A percentile compares a stretch with the other conserved stretches of the same genome.
phyloP scores from a whole-genome alignment of 1,140 invertebrate genomes.

The Saccostrea glomerata region DNA sequence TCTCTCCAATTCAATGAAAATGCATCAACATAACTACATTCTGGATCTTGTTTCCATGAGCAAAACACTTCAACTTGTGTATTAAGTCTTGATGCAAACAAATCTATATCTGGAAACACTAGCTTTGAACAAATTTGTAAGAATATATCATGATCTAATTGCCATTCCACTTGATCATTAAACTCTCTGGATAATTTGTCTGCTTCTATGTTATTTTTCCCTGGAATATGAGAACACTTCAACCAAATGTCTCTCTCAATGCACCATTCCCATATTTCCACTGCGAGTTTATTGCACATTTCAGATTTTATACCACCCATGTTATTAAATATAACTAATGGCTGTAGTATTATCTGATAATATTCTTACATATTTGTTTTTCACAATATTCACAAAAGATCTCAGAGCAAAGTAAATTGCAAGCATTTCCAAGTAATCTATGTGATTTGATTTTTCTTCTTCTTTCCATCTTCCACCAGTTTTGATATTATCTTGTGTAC shows the following conservation, averaged over 20 bases:
- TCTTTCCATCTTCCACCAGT: constrained; percentile 46
- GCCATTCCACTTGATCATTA: constrained; percentile 50
- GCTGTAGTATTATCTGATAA: constrained; percentile 38
- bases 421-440: constrained; percentile 52
- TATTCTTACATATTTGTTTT: constrained; percentile 40
- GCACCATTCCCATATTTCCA: constrained; percentile 46
- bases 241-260: constrained; percentile 43
- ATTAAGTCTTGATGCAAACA: constrained; percentile 51
- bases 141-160: constrained; percentile 41
- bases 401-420: constrained; percentile 33
- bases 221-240: too few relatives aligned
- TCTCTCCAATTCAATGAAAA: constrained; percentile 42
- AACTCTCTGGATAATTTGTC: constrained; percentile 30
- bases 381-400: constrained; percentile 11
- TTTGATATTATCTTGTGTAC: constrained; percentile 4
- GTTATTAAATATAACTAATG: constrained; percentile 47
- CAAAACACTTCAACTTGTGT: constrained; percentile 31
- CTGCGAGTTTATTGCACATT: constrained; percentile 37
- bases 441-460: constrained; percentile 46
- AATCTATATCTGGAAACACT: constrained; percentile 42
- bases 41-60: constrained; percentile 48
- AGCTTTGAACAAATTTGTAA: constrained; percentile 38
- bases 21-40: constrained; percentile 42
- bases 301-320: constrained; percentile 46
- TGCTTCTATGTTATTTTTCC: too few relatives aligned